A percentile compares a stretch with the other conserved stretches of the same genome.
Conservation (phyloP, 2,113 vertebrate species). For the Cisticola juncidis region DNA sequence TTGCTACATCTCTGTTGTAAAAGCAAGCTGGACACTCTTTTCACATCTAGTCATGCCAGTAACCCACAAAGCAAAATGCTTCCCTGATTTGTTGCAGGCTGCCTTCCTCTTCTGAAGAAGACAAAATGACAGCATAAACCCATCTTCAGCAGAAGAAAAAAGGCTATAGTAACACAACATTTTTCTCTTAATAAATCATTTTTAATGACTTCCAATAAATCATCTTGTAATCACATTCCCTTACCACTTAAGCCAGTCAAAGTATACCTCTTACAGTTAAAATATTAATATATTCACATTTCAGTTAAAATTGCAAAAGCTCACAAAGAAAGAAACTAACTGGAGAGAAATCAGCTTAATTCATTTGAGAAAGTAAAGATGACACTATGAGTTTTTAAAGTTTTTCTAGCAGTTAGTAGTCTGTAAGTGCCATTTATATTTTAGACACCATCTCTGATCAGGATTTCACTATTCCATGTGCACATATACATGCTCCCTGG, state of each 20-base stretch:
- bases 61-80: not conserved
- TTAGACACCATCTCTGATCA: not conserved
- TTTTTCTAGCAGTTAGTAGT: not conserved
- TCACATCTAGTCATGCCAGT: not conserved
- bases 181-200: slow-evolving; percentile 68
- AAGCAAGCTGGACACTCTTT: not conserved
- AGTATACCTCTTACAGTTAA: slow-evolving; percentile 47
- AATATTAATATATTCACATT: slow-evolving; percentile 67
- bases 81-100: not conserved
- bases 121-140: not conserved
- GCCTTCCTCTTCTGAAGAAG: not conserved
- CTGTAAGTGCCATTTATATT: not conserved
- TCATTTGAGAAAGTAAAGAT: slow-evolving; percentile 26
- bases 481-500: not conserved
- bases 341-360: slow-evolving; percentile 14
- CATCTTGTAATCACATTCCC: slow-evolving; percentile 62
- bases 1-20: not conserved
- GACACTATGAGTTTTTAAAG: not conserved
- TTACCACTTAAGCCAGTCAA: slow-evolving; percentile 66
- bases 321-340: slow-evolving; percentile 33
- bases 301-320: slow-evolving; percentile 37
- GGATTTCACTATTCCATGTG: not conserved
- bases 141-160: not conserved
- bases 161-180: slow-evolving; percentile 36
- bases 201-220: slow-evolving; percentile 69